Evolutionary conservation across 2,888 invertebrate genomes (phyloP).

Genomic region (Psylliodes chrysocephalus): DNA sequence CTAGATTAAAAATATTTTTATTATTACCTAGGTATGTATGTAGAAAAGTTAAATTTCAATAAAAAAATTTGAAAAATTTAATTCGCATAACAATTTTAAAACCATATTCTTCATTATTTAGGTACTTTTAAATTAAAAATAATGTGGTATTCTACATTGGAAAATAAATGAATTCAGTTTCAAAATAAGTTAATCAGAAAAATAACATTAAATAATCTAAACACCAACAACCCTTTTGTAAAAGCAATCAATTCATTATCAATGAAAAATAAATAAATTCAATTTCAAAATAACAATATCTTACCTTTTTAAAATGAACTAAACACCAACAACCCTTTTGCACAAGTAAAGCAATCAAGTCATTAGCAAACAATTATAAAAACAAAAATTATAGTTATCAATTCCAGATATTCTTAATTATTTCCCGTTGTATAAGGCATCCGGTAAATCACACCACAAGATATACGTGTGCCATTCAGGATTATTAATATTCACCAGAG

Average conservation of each 20-base stretch:
- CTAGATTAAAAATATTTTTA: no score
- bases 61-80: no score
- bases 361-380: slow-evolving; percentile 8
- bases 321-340: not conserved
- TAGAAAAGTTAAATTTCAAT: no score
- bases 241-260: slow-evolving; percentile 2
- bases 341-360: not conserved
- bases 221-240: not conserved
- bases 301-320: not conserved
- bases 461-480: not conserved
- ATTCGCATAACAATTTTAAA: no score
- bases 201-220: not conserved
- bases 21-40: no score
- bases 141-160: no score
- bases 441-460: slow-evolving; percentile 1
- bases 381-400: slow-evolving; percentile 1
- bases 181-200: no score
- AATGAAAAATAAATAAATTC: no score
- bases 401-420: slow-evolving; percentile 5
- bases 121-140: no score
- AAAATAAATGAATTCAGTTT: no score
- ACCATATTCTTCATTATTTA: no score
- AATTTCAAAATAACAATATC: no score
- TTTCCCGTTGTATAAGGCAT: slow-evolving; percentile 8
- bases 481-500: not conserved